phyloP scores from a whole-genome alignment of 2,888 invertebrate genomes.

The Cosmorhoe ocellata region DNA sequence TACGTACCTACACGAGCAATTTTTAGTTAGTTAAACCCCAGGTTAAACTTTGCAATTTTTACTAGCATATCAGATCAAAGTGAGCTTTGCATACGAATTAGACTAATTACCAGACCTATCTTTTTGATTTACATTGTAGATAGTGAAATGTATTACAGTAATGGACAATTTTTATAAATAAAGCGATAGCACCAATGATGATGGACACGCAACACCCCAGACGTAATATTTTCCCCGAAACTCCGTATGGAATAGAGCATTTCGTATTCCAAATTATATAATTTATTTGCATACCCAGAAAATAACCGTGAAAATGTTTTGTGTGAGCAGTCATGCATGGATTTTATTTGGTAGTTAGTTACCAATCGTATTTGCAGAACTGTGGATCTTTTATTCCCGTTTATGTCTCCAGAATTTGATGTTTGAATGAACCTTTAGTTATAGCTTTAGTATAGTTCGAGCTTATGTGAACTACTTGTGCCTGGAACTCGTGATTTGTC shows the following conservation, averaged over 20 bases:
- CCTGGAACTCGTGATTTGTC: too few species aligned
- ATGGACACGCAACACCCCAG: constrained; percentile 53
- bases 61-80: constrained; percentile 35
- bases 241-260: constrained; percentile 14
- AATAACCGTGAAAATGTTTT: constrained; percentile 16
- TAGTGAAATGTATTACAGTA: constrained; percentile 57
- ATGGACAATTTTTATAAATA: constrained; percentile 52
- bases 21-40: constrained; percentile 38
- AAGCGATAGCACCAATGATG: constrained; percentile 48
- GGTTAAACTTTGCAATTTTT: constrained; percentile 31
- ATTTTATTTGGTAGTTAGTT: constrained; percentile 14
- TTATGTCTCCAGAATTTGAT: neutral
- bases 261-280: constrained; percentile 13
- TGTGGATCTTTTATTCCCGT: constrained; percentile 6
- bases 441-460: too few species aligned
- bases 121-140: constrained; percentile 52
- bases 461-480: neutral
- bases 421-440: neutral
- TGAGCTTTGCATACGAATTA: constrained; percentile 33
- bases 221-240: constrained; percentile 19
- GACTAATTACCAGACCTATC: constrained; percentile 33
- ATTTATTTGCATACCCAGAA: constrained; percentile 22
- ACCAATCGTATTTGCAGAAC: constrained; percentile 15
- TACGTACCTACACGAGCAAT: constrained; percentile 20
- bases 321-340: constrained; percentile 17